Evolutionary conservation across 1,140 invertebrate genomes (phyloP).

Genomic region (Drosophila eugracilis): DNA sequence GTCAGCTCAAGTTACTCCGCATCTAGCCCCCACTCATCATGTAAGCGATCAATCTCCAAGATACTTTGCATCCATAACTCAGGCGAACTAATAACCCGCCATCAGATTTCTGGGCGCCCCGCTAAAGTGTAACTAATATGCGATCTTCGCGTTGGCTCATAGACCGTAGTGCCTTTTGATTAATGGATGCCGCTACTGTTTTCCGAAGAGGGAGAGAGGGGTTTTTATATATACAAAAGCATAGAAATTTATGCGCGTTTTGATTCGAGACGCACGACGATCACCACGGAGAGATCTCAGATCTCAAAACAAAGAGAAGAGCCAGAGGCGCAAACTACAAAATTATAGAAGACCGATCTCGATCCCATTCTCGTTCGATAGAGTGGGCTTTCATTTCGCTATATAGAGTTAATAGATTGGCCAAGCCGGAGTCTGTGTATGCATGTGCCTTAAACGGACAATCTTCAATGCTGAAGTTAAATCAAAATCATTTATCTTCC

Average conservation of each 20-base stretch:
- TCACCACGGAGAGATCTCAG: conserved; percentile 25
- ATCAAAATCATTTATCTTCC: conserved; percentile 71
- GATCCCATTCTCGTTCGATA: conserved; percentile 5
- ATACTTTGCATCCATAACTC: conserved; percentile 54
- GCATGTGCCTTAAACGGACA: conserved; percentile 46
- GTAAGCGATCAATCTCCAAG: conserved; percentile 43
- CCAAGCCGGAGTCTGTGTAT: conserved; percentile 3
- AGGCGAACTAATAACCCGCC: conserved; percentile 48
- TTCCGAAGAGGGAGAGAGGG: conserved; percentile 10
- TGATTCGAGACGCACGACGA: conserved; percentile 63
- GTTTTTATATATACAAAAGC: conserved; percentile 27
- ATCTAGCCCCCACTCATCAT: conserved; percentile 23
- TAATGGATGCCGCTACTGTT: conserved; percentile 77
- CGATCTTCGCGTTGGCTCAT: conserved; percentile 27
- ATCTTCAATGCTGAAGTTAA: conserved; percentile 54
- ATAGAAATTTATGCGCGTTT: conserved; percentile 68
- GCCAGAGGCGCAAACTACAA: conserved; percentile 46
- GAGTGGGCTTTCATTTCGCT: conserved; percentile 26
- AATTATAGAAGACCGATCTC: conserved; percentile 51
- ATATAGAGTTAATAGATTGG: conserved; percentile 56
- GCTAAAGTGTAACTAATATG: conserved; percentile 76
- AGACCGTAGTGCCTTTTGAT: conserved; percentile 66
- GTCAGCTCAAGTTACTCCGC: conserved; percentile 20
- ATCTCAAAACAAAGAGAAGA: conserved; percentile 17
- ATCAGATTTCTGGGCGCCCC: conserved; percentile 30